These are phyloP conservation scores for Synergus itoensis DNA, from an alignment of 2,888 invertebrate species.

Conservation along the genomic window DNA sequence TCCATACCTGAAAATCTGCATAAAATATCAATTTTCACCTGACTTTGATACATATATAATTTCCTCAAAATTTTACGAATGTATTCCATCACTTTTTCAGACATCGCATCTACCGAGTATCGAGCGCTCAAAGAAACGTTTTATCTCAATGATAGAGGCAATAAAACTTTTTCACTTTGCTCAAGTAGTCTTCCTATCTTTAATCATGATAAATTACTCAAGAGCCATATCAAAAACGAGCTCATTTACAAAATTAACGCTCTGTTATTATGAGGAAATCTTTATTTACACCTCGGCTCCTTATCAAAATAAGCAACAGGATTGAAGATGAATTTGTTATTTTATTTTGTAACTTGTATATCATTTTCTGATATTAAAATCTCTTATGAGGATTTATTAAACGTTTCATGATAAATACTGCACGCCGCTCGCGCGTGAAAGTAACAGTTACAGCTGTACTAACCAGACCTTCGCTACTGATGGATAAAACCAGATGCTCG, in stretches of 20 bases:
- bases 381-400: constrained; percentile 20
- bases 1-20: neutral
- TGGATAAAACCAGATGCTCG: constrained; percentile 48
- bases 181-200: neutral
- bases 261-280: neutral
- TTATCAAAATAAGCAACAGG: neutral
- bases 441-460: constrained; percentile 48
- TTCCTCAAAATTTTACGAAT: neutral
- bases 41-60: neutral
- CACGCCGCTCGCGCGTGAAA: constrained; percentile 54
- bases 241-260: neutral
- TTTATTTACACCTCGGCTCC: neutral
- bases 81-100: neutral
- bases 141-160: neutral
- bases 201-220: neutral
- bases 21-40: neutral
- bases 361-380: neutral
- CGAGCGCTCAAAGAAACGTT: neutral
- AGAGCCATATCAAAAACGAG: neutral
- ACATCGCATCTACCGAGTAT: neutral
- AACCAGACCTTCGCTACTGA: constrained; percentile 44
- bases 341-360: neutral
- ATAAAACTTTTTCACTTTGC: neutral
- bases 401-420: constrained; percentile 51
- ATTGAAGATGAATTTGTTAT: neutral